Percentiles rank a stretch among this genome's conserved stretches.
Evolutionary conservation across 2,888 invertebrate species (phyloP).

Genomic region (Apotomis capreana): DNA sequence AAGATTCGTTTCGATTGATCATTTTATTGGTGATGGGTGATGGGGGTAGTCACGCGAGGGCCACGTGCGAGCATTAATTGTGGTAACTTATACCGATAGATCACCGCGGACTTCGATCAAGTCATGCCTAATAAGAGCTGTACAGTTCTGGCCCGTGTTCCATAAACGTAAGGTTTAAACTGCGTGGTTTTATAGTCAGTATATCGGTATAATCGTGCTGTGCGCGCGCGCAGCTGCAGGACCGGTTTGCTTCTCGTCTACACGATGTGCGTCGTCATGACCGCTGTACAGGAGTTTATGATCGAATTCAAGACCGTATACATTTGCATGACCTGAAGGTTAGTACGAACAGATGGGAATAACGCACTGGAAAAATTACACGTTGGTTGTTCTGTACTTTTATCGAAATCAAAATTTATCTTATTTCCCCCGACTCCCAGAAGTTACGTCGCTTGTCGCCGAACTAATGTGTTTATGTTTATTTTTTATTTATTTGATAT

Average conservation of each 20-base stretch:
- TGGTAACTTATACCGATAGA: slow-evolving; percentile 34
- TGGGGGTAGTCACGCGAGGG: slow-evolving; percentile 33
- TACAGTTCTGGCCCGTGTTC: background rate
- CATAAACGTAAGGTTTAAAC: background rate
- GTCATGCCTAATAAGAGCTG: background rate
- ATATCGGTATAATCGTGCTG: slow-evolving; percentile 45
- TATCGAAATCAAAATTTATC: too few relatives aligned
- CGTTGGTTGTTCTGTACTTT: too few relatives aligned
- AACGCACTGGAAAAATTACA: background rate
- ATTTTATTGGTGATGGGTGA: slow-evolving; percentile 23
- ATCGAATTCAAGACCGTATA: slow-evolving; percentile 15
- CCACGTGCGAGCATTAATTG: slow-evolving; percentile 32
- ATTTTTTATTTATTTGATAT: too few relatives aligned
- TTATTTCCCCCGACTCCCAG: too few relatives aligned
- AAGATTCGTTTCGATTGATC: slow-evolving; percentile 33
- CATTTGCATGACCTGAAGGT: slow-evolving; percentile 15
- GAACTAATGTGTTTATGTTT: too few relatives aligned
- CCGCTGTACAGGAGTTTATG: slow-evolving; percentile 42
- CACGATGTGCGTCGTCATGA: slow-evolving; percentile 62
- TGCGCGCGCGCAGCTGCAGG: slow-evolving; percentile 76
- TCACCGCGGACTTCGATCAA: slow-evolving; percentile 20
- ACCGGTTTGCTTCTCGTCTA: slow-evolving; percentile 78
- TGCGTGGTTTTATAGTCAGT: background rate
- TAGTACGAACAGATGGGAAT: slow-evolving; percentile 16
- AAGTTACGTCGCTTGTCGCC: too few relatives aligned